A percentile compares a stretch with the other conserved stretches of the same genome.
Evolutionary conservation across 92 coral and sea anemone species (phyloP).

Genomic region (Ricordea florida): DNA sequence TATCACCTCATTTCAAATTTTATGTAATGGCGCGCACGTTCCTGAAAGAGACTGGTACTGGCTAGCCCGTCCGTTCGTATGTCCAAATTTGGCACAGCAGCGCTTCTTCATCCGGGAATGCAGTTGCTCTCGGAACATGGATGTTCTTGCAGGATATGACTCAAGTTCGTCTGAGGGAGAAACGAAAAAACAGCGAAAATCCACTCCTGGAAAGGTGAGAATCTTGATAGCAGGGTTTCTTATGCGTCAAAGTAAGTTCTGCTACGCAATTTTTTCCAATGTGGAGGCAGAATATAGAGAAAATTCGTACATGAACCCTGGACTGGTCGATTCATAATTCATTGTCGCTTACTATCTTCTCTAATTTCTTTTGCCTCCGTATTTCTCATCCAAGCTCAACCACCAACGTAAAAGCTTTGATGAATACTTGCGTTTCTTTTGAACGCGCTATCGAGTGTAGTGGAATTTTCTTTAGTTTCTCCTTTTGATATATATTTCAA

Average conservation of each 20-base stretch:
- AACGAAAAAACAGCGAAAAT: conserved; percentile 31
- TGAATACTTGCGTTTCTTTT: too few species aligned
- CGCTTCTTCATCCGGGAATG: conserved; percentile 61
- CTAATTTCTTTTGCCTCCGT: too few species aligned
- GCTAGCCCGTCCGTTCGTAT: background rate
- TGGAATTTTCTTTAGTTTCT: too few species aligned
- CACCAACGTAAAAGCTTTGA: too few species aligned
- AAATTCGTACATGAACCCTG: background rate
- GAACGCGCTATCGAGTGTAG: too few species aligned
- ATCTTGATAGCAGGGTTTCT: background rate
- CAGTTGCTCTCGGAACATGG: conserved; percentile 66
- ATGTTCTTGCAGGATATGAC: conserved; percentile 84
- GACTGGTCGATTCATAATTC: conserved; percentile 3
- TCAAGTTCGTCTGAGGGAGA: conserved; percentile 85
- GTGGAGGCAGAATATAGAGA: background rate
- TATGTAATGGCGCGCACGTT: conserved; percentile 36
- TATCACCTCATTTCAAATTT: background rate
- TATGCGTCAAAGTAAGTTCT: background rate
- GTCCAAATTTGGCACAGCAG: conserved; percentile 6
- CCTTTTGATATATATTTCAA: too few species aligned
- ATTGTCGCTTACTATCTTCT: background rate
- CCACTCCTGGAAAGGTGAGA: conserved; percentile 40
- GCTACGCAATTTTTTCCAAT: background rate
- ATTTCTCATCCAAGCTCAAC: too few species aligned
- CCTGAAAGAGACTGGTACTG: conserved; percentile 13